These are phyloP conservation scores for Miniopterus natalensis DNA, from an alignment of 2,113 vertebrate genomes.

Conservation along the genomic window DNA sequence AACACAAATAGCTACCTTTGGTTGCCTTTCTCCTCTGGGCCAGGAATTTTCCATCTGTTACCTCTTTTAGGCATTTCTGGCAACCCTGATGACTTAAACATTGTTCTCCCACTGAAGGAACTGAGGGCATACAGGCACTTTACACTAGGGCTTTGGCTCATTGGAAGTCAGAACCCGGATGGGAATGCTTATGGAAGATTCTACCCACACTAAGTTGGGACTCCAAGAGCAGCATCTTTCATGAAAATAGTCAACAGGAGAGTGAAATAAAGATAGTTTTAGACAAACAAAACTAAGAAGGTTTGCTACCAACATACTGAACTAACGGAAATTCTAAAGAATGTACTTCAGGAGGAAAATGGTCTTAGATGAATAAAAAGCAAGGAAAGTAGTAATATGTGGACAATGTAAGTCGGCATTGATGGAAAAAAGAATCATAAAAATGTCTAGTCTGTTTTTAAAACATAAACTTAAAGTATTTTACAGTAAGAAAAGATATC, in stretches of 20 bases:
- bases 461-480: neutral
- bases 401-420: neutral
- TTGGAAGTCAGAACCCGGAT: neutral
- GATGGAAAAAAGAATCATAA: neutral
- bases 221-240: neutral
- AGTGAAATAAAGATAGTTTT: conserved; percentile 33
- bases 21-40: neutral
- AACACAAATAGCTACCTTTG: conserved; percentile 11
- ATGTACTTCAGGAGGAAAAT: conserved; percentile 34
- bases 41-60: neutral
- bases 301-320: neutral
- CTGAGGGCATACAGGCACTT: neutral
- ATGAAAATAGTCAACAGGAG: neutral
- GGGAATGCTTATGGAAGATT: neutral
- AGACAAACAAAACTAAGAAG: conserved; percentile 5
- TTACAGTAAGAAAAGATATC: neutral
- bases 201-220: neutral
- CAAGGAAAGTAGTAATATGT: neutral
- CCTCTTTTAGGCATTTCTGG: neutral
- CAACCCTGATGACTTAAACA: neutral
- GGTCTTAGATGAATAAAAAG: conserved; percentile 36
- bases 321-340: conserved; percentile 55
- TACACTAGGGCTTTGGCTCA: neutral
- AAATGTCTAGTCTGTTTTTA: neutral
- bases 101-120: neutral